A percentile compares a stretch with the other conserved stretches of the same genome.
Conservation (phyloP, 2,888 invertebrate species). For the Aquatica leii region DNA sequence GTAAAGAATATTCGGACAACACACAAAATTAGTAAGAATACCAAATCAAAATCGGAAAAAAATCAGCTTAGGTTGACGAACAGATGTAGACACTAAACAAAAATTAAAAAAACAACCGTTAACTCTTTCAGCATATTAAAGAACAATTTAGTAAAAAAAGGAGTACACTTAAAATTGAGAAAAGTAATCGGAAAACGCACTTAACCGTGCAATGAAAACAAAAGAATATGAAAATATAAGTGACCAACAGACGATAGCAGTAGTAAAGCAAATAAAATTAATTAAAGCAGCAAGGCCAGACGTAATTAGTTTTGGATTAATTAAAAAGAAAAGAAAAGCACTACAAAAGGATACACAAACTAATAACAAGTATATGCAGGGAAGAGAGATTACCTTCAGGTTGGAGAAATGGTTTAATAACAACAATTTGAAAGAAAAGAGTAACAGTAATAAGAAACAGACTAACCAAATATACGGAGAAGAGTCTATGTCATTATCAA, state of each 20-base stretch:
- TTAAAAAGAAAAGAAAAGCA: background rate
- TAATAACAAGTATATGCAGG: background rate
- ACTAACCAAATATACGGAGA: background rate
- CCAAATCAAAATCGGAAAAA: background rate
- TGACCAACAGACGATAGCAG: background rate
- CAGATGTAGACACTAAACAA: conserved; percentile 4
- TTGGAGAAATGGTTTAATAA: background rate
- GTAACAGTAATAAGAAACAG: background rate
- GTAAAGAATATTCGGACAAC: background rate
- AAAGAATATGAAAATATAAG: background rate
- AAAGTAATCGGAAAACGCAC: background rate
- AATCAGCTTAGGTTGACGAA: background rate
- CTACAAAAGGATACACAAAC: background rate
- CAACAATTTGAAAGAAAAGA: background rate
- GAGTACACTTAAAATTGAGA: background rate
- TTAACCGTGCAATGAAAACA: background rate
- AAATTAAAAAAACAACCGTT: background rate
- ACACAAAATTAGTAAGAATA: background rate
- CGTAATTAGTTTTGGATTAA: background rate
- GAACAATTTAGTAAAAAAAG: background rate
- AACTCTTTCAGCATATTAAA: conserved; percentile 4
- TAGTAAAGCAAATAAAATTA: background rate
- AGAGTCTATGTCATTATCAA: background rate
- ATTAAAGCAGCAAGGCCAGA: background rate
- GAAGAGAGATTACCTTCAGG: background rate